Base-by-base conservation (phyloP, 2,888 invertebrate species). In the Lagria hirta region DNA sequence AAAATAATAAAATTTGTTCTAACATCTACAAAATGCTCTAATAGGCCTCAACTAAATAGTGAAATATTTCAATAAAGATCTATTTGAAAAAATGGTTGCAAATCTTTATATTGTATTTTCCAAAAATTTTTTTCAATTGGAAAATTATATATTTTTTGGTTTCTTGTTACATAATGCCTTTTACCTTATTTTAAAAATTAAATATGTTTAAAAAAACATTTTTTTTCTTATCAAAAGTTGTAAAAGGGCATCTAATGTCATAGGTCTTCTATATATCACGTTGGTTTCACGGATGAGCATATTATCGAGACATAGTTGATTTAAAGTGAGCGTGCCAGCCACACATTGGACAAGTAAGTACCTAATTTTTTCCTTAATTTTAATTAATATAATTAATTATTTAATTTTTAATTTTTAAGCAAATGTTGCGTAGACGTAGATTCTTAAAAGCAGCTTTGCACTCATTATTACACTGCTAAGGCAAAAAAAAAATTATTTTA, bases 281-380 rank as follows among this genome's bases (percentile, higher is more conserved):
- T 37, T 32, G 37, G 12, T 34, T 34, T 14, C 37, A 47, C 12
- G 43, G 30, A 37, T 26, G 33, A 43, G 34, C 43, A 37, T 23
- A 15, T 23, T 8, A 27, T n/a, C 14, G 28, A 37, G 28, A 36
- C 29, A 23, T 41, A 13, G 21, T 42, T 33, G 42, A 42, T 46
- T 12, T 24, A 8, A 24, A 45, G 37, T 43, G 46, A 29, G 27
- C 29, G 29, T 18, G 14, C 30, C 36, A 15, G 20, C 26, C 17
- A n/a, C n/a, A n/a, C n/a, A n/a, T n/a, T n/a, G n/a, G 33, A 52
- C 55, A 49, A 59, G 59, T 59, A 50, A 59, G 59, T 57, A 45
- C n/a, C n/a, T n/a, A n/a, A n/a, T 16, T 30, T 8, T n/a, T 15
- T 30, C 16, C 8, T 5, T n/a, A 30, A 5, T 16, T 30, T 15